A percentile compares a stretch with the other conserved stretches of the same genome.
These are phyloP conservation scores for Phalacrocorax carbo DNA, from an alignment of 2,113 vertebrate genomes.

Conservation along the genomic window DNA sequence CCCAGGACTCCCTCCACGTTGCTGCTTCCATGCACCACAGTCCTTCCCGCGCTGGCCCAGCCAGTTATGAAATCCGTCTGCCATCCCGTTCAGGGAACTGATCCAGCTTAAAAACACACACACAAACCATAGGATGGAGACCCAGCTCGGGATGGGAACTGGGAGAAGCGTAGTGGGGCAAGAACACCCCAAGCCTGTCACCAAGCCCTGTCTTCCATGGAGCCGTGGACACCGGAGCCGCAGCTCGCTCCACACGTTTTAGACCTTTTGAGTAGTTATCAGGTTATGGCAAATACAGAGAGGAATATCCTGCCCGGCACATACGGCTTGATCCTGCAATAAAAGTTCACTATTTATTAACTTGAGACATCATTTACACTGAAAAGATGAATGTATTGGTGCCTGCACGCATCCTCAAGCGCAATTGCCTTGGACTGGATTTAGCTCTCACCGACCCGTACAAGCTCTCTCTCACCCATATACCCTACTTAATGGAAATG, in stretches of 20 bases:
- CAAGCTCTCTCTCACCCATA: no score
- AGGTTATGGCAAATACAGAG: not conserved
- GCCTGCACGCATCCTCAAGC: not conserved
- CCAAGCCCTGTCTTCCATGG: not conserved
- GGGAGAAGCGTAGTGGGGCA: not conserved
- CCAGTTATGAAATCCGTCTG: not conserved
- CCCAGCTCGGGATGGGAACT: not conserved
- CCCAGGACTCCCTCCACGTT: not conserved
- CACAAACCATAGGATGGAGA: not conserved
- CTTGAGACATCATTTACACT: not conserved
- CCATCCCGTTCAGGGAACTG: not conserved
- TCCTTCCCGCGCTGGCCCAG: not conserved
- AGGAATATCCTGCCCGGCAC: not conserved
- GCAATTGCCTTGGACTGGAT: not conserved
- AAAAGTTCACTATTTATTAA: not conserved
- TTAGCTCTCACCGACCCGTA: not conserved
- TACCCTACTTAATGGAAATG: not conserved
- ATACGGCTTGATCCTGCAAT: not conserved
- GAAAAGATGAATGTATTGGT: not conserved
- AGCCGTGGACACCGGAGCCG: not conserved
- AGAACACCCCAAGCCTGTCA: not conserved
- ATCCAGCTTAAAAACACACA: not conserved
- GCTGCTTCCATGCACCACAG: not conserved
- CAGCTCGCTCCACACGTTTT: not conserved
- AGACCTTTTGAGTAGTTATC: not conserved